Conservation (phyloP, 2,888 invertebrate species). For the Aproaerema taeniolella region DNA sequence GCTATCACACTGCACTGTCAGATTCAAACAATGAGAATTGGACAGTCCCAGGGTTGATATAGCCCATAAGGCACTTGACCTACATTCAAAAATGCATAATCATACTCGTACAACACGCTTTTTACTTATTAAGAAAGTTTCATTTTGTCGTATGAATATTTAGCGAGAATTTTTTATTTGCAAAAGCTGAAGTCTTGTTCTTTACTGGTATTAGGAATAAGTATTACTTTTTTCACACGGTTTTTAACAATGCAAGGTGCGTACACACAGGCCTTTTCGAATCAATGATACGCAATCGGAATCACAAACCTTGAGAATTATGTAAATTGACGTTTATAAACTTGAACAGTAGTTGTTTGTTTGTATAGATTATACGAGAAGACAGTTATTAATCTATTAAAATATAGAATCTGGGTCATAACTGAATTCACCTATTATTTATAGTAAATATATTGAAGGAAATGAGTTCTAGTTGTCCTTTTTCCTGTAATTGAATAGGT, state of each 20-base stretch:
- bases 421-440: constrained; percentile 12
- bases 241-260: constrained; percentile 15
- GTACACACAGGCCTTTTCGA: constrained; percentile 9
- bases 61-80: not conserved
- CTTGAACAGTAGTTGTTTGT: constrained; percentile 12
- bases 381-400: constrained; percentile 11
- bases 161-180: too few species aligned
- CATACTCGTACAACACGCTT: too few species aligned
- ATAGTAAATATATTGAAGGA: constrained; percentile 8
- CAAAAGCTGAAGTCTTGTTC: too few species aligned
- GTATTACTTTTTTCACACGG: constrained; percentile 16
- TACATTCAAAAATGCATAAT: constrained; percentile 1
- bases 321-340: constrained; percentile 12
- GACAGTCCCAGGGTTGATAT: not conserved
- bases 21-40: not conserved
- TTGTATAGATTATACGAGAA: constrained; percentile 20
- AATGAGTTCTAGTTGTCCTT: constrained; percentile 28
- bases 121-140: too few species aligned
- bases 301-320: constrained; percentile 13
- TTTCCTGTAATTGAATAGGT: constrained; percentile 36
- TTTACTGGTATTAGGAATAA: too few species aligned
- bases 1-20: not conserved
- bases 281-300: constrained; percentile 11
- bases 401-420: constrained; percentile 12
- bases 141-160: too few species aligned